A percentile compares a stretch with the other conserved stretches of the same genome.
These are phyloP conservation scores for Podarcis muralis DNA, from an alignment of 2,113 vertebrate species.

Conservation along the genomic window DNA sequence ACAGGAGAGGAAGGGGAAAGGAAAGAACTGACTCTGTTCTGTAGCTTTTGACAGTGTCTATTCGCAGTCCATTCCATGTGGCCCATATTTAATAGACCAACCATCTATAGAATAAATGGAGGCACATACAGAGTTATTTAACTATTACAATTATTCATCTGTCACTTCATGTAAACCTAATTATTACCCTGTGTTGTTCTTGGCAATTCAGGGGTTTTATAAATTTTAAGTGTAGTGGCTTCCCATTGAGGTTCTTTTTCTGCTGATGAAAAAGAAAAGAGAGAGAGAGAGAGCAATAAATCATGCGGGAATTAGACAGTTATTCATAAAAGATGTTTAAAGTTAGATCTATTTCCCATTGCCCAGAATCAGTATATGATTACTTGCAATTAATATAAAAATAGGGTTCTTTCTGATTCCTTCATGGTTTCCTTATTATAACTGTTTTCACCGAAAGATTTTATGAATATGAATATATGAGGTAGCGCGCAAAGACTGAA, in stretches of 20 bases:
- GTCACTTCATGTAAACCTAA: background rate
- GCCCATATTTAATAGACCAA: background rate
- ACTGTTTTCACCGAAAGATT: background rate
- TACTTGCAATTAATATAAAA: constrained; percentile 20
- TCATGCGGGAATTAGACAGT: constrained; percentile 15
- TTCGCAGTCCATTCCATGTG: background rate
- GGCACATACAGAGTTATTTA: background rate
- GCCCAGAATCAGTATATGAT: background rate
- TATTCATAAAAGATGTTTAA: constrained; percentile 28
- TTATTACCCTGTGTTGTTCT: constrained; percentile 14
- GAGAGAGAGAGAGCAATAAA: constrained; percentile 35
- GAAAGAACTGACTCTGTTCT: background rate
- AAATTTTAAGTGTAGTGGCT: constrained; percentile 44
- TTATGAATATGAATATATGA: background rate
- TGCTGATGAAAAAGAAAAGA: constrained; percentile 28
- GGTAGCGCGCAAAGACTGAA: background rate
- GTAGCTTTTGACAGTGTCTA: background rate
- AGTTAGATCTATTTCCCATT: background rate
- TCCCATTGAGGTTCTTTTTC: constrained; percentile 45
- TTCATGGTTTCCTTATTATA: fast-evolving
- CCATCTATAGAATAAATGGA: background rate
- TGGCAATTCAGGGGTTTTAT: constrained; percentile 32
- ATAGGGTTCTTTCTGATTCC: background rate
- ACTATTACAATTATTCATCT: background rate
- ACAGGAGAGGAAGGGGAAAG: background rate